Evolutionary conservation across 1,140 invertebrate genomes (phyloP).

Genomic region (Coptotermes formosanus): DNA sequence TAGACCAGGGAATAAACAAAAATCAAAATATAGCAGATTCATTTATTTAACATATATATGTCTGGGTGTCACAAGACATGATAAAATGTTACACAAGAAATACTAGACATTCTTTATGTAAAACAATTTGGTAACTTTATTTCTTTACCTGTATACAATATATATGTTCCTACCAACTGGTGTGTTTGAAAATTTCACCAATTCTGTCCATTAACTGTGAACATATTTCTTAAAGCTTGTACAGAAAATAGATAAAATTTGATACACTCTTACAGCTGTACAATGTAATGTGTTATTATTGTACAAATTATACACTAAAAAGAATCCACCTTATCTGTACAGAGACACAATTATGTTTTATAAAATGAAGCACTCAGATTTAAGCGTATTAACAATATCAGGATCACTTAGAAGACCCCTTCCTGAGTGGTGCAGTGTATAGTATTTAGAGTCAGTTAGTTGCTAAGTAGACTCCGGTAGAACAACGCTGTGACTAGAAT

Average conservation of each 20-base stretch:
- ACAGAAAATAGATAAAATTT: neutral
- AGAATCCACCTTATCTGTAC: too few species aligned
- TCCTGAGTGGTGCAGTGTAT: too few species aligned
- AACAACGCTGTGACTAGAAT: too few species aligned
- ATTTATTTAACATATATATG: too few species aligned
- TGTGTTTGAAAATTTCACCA: neutral
- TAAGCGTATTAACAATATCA: too few species aligned
- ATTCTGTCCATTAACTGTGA: neutral
- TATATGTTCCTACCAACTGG: neutral
- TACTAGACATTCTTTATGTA: neutral
- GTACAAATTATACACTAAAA: neutral
- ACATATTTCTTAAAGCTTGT: neutral
- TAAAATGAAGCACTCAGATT: too few species aligned
- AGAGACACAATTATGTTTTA: too few species aligned
- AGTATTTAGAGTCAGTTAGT: too few species aligned
- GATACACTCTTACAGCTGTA: neutral
- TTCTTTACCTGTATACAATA: neutral
- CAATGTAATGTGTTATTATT: neutral
- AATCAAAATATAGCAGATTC: too few species aligned
- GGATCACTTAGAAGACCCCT: too few species aligned
- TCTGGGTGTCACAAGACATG: neutral
- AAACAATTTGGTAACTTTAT: neutral
- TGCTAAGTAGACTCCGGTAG: too few species aligned
- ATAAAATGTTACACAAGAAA: neutral
- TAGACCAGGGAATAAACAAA: too few species aligned